Evolutionary conservation across 1,140 invertebrate species (phyloP).

Genomic region (Hypothenemus hampei): DNA sequence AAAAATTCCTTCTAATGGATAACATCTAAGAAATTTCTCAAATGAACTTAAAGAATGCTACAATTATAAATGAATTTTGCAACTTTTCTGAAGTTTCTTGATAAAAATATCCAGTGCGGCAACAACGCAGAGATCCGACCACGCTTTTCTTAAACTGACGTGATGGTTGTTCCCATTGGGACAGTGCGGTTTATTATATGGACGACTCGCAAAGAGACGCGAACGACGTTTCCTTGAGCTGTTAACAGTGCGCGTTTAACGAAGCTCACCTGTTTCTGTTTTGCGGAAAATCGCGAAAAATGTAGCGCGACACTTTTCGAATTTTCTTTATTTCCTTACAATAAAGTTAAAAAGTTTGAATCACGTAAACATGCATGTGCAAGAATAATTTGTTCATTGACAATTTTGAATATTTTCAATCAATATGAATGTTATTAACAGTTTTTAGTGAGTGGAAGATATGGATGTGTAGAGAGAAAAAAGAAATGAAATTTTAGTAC

Average conservation of each 20-base stretch:
- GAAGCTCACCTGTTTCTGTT: slow-evolving; percentile 22
- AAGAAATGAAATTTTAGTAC: no score
- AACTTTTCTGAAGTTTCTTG: neutral
- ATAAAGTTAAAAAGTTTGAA: slow-evolving; percentile 4
- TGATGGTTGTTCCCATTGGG: no score
- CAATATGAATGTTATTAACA: no score
- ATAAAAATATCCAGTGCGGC: slow-evolving; percentile 7
- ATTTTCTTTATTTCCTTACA: neutral
- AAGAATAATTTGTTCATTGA: neutral
- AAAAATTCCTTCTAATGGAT: no score
- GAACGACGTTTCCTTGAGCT: slow-evolving; percentile 8
- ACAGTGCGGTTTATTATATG: slow-evolving; percentile 22
- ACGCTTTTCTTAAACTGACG: slow-evolving; percentile 10
- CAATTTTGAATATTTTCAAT: no score
- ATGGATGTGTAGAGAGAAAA: neutral
- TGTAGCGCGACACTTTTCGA: slow-evolving; percentile 9
- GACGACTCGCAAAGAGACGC: slow-evolving; percentile 6
- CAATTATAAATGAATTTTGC: no score
- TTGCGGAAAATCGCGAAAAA: slow-evolving; percentile 17
- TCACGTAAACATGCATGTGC: neutral
- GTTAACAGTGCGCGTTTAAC: slow-evolving; percentile 12
- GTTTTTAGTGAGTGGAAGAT: neutral
- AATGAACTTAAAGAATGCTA: no score
- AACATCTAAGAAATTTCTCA: no score
- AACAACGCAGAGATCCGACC: slow-evolving; percentile 14